Evolutionary conservation across 37 sponge, comb jelly and placozoan genomes (phyloP), one percentile per base, ranked within the genome.

Genomic region (Petrosia ficiformis): DNA sequence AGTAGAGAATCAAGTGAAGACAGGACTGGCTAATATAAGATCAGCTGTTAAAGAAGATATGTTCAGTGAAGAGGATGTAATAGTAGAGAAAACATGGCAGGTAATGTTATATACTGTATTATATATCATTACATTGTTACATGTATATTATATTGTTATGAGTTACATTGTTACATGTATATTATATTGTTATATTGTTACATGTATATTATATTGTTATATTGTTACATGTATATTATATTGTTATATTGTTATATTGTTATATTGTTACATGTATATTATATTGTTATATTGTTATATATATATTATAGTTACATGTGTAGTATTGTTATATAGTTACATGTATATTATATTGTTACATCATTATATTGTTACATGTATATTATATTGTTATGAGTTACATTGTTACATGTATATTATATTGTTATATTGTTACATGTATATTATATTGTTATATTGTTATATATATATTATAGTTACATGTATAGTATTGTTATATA

Each of bases 41-140:
- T 67, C 77, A 2, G 81, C 87, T 22, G 66, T 87, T 48, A 26
- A 73, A 57, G 81, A 73, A 24, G 90, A 93, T 67, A 93, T 93
- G 74, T 93, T 93, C 73, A 77, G 80, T 36, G 89, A 87, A 37
- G 84, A 75, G 34, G 85, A 90, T 78, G 76, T 92, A 70, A 84
- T 88, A 75, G 79, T 39, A 86, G 87, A 76, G 80, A 82, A 39
- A 72, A 56, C 43, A 25, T 67, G 73, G 85, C 83, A 35, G 75
- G 89, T 32, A 5, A n/a, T 59, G 31, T n/a, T n/a, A n/a, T n/a
- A n/a, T n/a, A n/a, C n/a, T 73, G 31, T 59, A 42, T 59, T 16
- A 43, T 14, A 52, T 74, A 22, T 25, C 26, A 21, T 24, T 80
- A 29, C 72, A 65, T 74, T 63, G 30, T 56, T 73, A 30, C 43